These are phyloP conservation scores for Fragum whitleyi DNA, from an alignment of 2,888 invertebrate genomes.

Conservation along the genomic window DNA sequence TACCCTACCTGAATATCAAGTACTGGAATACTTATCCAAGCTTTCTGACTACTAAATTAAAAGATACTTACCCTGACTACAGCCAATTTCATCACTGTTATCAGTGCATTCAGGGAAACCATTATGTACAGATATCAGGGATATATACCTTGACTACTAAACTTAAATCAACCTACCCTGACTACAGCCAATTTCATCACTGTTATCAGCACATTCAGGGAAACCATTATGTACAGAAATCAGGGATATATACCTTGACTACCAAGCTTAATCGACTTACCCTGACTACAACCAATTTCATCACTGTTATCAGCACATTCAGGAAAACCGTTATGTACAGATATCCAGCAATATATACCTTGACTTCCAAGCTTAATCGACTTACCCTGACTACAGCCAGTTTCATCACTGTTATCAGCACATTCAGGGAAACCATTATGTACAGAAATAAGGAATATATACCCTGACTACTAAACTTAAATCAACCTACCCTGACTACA, in stretches of 20 bases:
- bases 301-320: constrained; percentile 5
- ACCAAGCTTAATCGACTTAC: not conserved
- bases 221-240: constrained; percentile 6
- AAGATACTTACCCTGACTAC: not conserved
- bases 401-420: constrained; percentile 2
- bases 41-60: no score
- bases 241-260: constrained; percentile 7
- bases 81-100: not conserved
- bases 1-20: no score
- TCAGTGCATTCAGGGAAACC: constrained; percentile 17
- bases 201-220: constrained; percentile 4
- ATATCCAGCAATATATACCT: no score
- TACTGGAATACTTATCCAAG: no score
- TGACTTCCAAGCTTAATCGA: no score
- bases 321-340: constrained; percentile 1
- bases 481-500: not conserved
- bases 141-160: no score
- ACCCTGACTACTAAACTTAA: no score
- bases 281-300: not conserved
- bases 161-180: not conserved
- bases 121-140: constrained; percentile 1
- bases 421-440: constrained; percentile 17
- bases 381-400: not conserved
- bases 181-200: constrained; percentile 4
- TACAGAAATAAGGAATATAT: not conserved